Conservation (phyloP, 2,888 invertebrate species). For the Melieria omissa region DNA sequence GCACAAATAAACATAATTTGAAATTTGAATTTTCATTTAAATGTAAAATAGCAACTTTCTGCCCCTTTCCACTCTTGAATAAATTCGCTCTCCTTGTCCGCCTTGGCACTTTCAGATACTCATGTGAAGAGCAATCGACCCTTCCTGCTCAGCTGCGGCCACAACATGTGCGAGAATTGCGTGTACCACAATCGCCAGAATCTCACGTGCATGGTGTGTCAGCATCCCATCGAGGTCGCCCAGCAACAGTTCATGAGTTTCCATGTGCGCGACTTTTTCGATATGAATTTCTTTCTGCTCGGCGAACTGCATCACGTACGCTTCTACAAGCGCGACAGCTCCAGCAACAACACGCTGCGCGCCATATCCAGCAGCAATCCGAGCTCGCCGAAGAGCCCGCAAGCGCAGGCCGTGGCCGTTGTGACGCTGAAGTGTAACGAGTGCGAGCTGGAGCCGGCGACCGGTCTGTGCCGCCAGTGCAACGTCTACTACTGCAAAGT, state of each 20-base stretch:
- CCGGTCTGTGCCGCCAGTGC: constrained; percentile 58
- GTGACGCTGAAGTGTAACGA: constrained; percentile 54
- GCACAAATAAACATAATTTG: no score
- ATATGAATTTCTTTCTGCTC: constrained; percentile 57
- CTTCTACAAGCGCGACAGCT: constrained; percentile 44
- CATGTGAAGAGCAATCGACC: constrained; percentile 65
- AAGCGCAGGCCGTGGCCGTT: not conserved
- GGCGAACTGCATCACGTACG: constrained; percentile 50
- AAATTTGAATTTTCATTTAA: no score
- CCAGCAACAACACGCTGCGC: constrained; percentile 44
- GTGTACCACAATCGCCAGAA: constrained; percentile 56
- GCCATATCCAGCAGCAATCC: constrained; percentile 26
- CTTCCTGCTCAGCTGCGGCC: constrained; percentile 74
- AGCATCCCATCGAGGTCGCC: constrained; percentile 33
- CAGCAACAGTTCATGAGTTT: constrained; percentile 36
- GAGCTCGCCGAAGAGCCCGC: constrained; percentile 1
- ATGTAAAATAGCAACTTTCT: no score
- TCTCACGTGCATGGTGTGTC: constrained; percentile 53
- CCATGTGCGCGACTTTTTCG: constrained; percentile 50
- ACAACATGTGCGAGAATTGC: constrained; percentile 76
- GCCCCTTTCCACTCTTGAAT: no score
- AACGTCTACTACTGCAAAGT: constrained; percentile 55
- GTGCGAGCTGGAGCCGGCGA: constrained; percentile 49
- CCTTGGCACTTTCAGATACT: constrained; percentile 32
- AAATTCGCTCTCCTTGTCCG: no score